Percentiles rank a stretch among this genome's conserved stretches.
phyloP scores from a whole-genome alignment of 2,888 invertebrate species.

The Abrostola tripartita region DNA sequence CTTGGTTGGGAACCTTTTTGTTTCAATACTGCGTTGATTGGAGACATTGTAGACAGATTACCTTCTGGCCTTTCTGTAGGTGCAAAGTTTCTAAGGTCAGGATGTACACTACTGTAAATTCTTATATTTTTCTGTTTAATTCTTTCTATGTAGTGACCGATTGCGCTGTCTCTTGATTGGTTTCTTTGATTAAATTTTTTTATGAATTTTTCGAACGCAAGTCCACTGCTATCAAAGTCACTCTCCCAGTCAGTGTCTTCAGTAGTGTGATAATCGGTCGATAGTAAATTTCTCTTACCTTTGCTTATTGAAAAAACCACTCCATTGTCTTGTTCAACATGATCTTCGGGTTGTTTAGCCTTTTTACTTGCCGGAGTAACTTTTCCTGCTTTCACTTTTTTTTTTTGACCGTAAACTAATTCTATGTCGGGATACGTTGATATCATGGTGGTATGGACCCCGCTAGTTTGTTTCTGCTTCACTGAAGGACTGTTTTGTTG shows the following conservation, averaged over 20 bases:
- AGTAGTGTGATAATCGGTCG: conserved; percentile 13
- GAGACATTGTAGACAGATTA: fast-evolving
- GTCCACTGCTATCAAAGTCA: neutral
- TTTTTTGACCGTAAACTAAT: neutral
- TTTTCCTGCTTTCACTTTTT: neutral
- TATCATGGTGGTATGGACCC: neutral
- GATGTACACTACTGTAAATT: conserved; percentile 22
- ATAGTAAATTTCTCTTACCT: conserved; percentile 51
- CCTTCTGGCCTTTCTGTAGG: neutral
- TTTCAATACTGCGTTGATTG: neutral
- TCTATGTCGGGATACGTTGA: conserved; percentile 5
- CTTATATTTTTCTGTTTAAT: conserved; percentile 22
- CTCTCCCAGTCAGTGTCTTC: neutral
- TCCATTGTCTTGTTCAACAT: neutral
- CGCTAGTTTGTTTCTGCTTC: neutral
- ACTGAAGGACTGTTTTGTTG: neutral
- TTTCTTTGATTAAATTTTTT: neutral
- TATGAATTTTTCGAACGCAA: conserved; percentile 17
- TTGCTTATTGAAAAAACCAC: neutral
- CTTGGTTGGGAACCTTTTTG: neutral
- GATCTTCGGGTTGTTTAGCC: neutral
- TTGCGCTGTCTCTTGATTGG: neutral
- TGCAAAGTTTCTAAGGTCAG: neutral
- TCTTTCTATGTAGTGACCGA: conserved; percentile 15
- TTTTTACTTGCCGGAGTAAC: neutral